Percentiles rank a stretch among this genome's conserved stretches.
Evolutionary conservation across 1,140 invertebrate genomes (phyloP).

Genomic region (Drosophila elegans): DNA sequence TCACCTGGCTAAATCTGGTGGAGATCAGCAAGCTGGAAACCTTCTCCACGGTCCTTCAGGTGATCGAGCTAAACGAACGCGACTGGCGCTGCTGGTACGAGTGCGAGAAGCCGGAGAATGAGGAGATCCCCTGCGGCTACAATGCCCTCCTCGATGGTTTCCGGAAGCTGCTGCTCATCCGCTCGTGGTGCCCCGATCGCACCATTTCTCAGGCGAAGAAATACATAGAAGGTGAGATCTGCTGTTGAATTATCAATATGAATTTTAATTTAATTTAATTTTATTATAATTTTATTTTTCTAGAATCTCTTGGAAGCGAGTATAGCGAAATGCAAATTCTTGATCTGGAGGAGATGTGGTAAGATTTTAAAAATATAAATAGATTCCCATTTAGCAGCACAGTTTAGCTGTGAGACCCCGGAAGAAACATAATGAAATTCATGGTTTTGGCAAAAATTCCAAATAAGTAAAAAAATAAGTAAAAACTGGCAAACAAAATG

Average conservation of each 20-base stretch:
- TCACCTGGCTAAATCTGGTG: constrained; percentile 98
- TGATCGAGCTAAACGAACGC: constrained; percentile 93
- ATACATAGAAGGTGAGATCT: constrained; percentile 90
- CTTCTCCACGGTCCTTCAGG: constrained; percentile 92
- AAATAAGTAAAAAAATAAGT: too few relatives aligned
- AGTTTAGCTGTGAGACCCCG: too few relatives aligned
- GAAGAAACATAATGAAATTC: too few relatives aligned
- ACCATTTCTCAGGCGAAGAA: constrained; percentile 96
- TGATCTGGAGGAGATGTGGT: constrained; percentile 95
- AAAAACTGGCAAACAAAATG: too few relatives aligned
- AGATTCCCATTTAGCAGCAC: too few relatives aligned
- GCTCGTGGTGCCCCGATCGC: constrained; percentile 97
- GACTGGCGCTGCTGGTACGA: constrained; percentile 98
- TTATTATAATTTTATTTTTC: constrained; percentile 6
- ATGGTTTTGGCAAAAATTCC: too few relatives aligned
- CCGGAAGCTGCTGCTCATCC: constrained; percentile 93
- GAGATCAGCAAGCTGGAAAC: constrained; percentile 95
- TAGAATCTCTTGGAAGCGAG: constrained; percentile 94
- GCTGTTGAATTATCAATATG: too few relatives aligned
- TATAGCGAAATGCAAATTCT: constrained; percentile 97
- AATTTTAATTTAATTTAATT: neutral
- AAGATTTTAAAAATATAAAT: constrained; percentile 35
- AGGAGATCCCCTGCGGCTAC: constrained; percentile 96
- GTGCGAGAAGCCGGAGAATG: constrained; percentile 96
- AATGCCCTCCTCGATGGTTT: constrained; percentile 95